Base-by-base conservation (phyloP, 2,888 invertebrate genomes). In the Schrankia costaestrigalis region DNA sequence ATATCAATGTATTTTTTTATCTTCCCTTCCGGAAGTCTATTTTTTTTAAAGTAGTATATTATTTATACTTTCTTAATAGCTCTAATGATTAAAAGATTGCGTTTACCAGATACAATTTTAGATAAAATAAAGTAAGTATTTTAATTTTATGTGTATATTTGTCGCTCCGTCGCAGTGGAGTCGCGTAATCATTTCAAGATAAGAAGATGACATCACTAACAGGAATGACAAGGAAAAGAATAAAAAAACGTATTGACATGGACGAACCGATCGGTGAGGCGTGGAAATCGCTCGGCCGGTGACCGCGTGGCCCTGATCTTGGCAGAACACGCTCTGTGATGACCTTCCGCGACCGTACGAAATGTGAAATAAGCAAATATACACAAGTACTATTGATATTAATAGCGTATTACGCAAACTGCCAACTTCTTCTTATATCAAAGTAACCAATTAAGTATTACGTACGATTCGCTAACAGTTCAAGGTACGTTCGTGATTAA, bases 291-390 rank as follows among this genome's bases (percentile, higher is more conserved):
- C 54, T 62, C 63, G 76, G 74, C 66, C 78, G 66, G 68, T 70
- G 81, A 80, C 78, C 78, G 74, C 69, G 56, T 77, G 78, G 75
- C 84, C 82, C 69, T 84, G 85, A 84, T 84, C 82, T 84, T 82
- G 78, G 62, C 67, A 67, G 71, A 75, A 69, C 63, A 56, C 59
- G 52, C 54, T 45, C 40, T 35, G 44, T 59, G 55, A 61, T 60
- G 63, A 67, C 65, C 62, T 70, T 55, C 44, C 30, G 41, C 51
- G 46, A 61, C 57, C 57, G 47, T 41, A 38, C 32, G 50, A 41
- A 7, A 19, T 26, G 15, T 14, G 23, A 44, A 36, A 13, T 13
- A n/a, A 21, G 15, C 13, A 30, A 31, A 35, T 25, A 34, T 28
- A 19, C 34, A 13, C 17, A 27, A 21, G 11, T 13, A 19, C 4